These are phyloP conservation scores for Blomia tropicalis DNA, from an alignment of 2,888 invertebrate genomes.

Conservation along the genomic window DNA sequence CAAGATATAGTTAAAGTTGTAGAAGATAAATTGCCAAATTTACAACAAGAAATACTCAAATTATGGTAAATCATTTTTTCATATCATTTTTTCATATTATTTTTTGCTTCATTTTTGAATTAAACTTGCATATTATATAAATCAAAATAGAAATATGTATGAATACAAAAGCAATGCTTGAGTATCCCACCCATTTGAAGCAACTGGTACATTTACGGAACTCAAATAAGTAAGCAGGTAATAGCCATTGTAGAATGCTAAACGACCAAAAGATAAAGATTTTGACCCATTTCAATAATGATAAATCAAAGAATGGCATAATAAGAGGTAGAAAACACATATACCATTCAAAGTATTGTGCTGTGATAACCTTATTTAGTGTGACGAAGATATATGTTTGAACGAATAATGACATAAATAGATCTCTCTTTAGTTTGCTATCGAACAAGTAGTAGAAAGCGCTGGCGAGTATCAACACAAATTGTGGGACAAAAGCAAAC, in stretches of 20 bases:
- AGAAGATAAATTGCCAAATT: neutral
- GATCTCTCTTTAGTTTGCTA: constrained; percentile 3
- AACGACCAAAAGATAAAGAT: constrained; percentile 43
- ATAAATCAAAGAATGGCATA: constrained; percentile 50
- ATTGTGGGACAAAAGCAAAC: constrained; percentile 44
- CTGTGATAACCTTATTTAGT: constrained; percentile 88
- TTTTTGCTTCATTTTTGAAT: neutral
- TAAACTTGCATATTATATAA: neutral
- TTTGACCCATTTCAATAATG: constrained; percentile 37
- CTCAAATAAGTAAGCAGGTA: constrained; percentile 77
- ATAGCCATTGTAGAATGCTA: constrained; percentile 70
- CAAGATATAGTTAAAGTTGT: constrained; percentile 1
- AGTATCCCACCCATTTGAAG: constrained; percentile 66
- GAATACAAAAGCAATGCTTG: constrained; percentile 63
- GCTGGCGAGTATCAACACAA: constrained; percentile 48
- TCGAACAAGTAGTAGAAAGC: constrained; percentile 40
- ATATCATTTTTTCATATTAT: neutral
- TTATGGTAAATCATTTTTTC: constrained; percentile 3
- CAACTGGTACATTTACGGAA: constrained; percentile 68
- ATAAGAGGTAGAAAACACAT: constrained; percentile 69
- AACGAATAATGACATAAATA: constrained; percentile 53
- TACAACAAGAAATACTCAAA: neutral
- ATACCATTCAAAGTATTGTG: constrained; percentile 95
- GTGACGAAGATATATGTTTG: constrained; percentile 73
- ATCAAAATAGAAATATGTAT: constrained; percentile 52